phyloP scores from a whole-genome alignment of 1,140 invertebrate genomes.

The Aleiodes sp. region DNA sequence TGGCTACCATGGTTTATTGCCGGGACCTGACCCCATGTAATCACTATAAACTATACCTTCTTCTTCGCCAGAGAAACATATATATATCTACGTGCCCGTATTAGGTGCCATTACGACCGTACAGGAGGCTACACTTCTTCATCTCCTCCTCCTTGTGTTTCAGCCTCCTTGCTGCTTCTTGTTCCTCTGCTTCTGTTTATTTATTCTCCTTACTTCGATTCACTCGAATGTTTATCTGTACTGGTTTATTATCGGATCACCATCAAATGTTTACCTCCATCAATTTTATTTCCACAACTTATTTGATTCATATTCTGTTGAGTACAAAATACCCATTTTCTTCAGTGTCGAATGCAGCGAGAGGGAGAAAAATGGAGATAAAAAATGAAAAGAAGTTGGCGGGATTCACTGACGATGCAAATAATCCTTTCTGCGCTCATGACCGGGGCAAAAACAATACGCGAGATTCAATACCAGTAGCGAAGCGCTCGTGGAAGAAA shows the following conservation, averaged over 20 bases:
- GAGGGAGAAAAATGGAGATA: neutral
- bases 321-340: no score
- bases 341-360: constrained; percentile 3
- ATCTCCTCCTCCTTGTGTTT: constrained; percentile 35
- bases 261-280: no score
- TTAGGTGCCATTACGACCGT: constrained; percentile 60
- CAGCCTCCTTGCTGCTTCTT: constrained; percentile 13
- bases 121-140: constrained; percentile 44
- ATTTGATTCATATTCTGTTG: no score
- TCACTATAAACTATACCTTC: constrained; percentile 66
- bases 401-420: constrained; percentile 51
- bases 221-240: neutral
- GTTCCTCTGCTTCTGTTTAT: neutral
- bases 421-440: constrained; percentile 59
- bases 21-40: constrained; percentile 65
- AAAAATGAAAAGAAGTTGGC: neutral
- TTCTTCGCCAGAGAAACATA: constrained; percentile 43
- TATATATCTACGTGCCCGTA: constrained; percentile 54
- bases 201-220: neutral
- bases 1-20: constrained; percentile 66
- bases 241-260: neutral
- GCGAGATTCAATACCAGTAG: constrained; percentile 66
- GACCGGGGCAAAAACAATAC: constrained; percentile 64
- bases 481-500: constrained; percentile 51
- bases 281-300: no score